These are phyloP conservation scores for Serranus cabrilla DNA, from an alignment of 2,797 vertebrate genomes.

Conservation along the genomic window DNA sequence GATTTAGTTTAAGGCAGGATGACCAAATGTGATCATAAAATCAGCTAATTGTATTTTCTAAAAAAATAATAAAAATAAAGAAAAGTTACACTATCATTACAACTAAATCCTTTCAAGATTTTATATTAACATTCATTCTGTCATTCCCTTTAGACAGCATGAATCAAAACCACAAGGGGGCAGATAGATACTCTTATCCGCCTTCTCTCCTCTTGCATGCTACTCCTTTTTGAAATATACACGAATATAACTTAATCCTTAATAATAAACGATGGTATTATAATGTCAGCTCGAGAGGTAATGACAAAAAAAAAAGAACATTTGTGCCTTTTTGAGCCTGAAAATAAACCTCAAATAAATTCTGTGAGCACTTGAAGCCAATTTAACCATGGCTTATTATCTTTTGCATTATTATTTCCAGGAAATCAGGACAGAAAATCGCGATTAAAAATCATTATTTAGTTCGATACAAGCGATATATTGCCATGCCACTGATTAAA, in stretches of 20 bases:
- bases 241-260: conserved; percentile 41
- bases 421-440: not conserved
- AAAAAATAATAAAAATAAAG: not conserved
- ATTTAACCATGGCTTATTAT: not conserved
- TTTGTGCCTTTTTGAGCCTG: not conserved
- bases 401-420: conserved; percentile 12
- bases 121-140: conserved; percentile 1
- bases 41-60: not conserved
- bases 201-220: conserved; percentile 16
- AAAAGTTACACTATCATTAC: not conserved
- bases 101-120: not conserved
- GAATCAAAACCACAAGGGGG: conserved; percentile 78
- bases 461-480: no score
- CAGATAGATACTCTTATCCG: conserved; percentile 57
- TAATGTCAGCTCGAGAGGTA: no score
- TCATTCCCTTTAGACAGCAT: conserved; percentile 1
- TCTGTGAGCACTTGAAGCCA: not conserved
- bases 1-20: not conserved
- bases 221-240: conserved; percentile 45
- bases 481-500: not conserved
- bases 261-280: conserved; percentile 1
- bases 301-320: not conserved
- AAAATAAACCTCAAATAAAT: not conserved
- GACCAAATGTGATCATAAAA: not conserved
- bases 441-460: not conserved